Conservation (phyloP, 2,797 vertebrate genomes). For the Tapirus indicus region DNA sequence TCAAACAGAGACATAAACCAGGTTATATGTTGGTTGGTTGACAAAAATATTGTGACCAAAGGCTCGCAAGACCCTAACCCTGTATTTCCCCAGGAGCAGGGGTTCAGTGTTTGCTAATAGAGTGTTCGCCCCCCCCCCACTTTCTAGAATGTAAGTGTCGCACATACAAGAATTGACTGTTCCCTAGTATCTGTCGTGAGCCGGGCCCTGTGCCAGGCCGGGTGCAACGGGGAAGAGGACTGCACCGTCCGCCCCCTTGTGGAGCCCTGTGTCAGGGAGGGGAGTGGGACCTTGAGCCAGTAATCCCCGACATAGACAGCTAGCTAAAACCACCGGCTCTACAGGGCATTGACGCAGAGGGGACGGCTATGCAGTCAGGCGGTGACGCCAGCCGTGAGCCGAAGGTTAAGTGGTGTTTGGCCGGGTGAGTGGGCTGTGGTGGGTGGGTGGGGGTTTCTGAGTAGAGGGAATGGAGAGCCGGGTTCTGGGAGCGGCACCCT, state of each 20-base stretch:
- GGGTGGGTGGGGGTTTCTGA: rapidly evolving
- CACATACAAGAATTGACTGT: rapidly evolving
- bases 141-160: rapidly evolving
- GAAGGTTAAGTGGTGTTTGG: conserved; percentile 18
- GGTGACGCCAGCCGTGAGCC: background rate
- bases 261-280: background rate
- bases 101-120: background rate
- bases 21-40: background rate
- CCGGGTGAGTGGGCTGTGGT: background rate
- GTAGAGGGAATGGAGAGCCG: background rate
- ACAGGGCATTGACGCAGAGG: background rate
- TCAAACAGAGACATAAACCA: background rate
- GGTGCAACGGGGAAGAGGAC: background rate
- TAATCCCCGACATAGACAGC: background rate
- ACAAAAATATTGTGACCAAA: background rate
- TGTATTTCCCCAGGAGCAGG: too few relatives aligned
- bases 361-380: rapidly evolving
- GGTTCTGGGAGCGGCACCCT: rapidly evolving
- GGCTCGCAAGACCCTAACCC: background rate
- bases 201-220: background rate
- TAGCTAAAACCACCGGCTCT: background rate
- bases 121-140: rapidly evolving
- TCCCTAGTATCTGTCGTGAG: rapidly evolving
- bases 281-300: conserved; percentile 28
- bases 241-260: background rate